Base-by-base conservation (phyloP, 2,797 vertebrate species). In the Peromyscus aztecus region DNA sequence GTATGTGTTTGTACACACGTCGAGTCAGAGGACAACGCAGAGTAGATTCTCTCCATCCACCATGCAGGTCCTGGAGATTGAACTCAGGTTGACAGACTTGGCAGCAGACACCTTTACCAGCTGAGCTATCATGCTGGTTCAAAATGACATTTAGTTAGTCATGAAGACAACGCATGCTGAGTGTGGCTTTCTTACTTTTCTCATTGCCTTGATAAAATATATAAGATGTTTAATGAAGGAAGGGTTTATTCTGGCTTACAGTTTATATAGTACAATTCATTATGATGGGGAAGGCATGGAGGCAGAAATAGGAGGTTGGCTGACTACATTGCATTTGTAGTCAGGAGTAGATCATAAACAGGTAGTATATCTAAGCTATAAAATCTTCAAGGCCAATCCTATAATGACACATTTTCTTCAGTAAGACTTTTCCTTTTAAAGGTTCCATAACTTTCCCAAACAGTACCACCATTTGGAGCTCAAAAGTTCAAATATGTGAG, bases 111-210 rank as follows among this genome's bases (percentile, higher is more conserved):
- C 27, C 37, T 63, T 63, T 83, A 63, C 40, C 29, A 65, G 2
- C 4, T 84, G 57, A 65, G 40, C 59, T 65, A 21, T 34, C 23
- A 16, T 84, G 63, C 11, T n/a, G 6, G 23, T 49, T 85, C 46
- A 95, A 97, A 94, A 83, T 76, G 86, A 65, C 8, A 59, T 91
- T 87, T 23, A 76, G 11, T 43, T 92, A 31, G 13, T 84, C 23
- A 57, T 27, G 14, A 80, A 84, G n/a, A 73, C 49, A 85, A 2
- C 57, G 27, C n/a, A 71, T 59, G 2, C n/a, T 90, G 49, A 67
- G 29, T 49, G 29, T 49, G 34, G 40, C 17, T 63, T 46, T 85
- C 29, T 67, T 49, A 49, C 29, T 46, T 67, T 67, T 49, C 31
- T 49, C 29, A 67, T 49, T 67, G 11, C 4, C n/a, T 17, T 80